These are phyloP conservation scores for Theocolax elegans DNA, from an alignment of 1,140 invertebrate species.

Conservation along the genomic window DNA sequence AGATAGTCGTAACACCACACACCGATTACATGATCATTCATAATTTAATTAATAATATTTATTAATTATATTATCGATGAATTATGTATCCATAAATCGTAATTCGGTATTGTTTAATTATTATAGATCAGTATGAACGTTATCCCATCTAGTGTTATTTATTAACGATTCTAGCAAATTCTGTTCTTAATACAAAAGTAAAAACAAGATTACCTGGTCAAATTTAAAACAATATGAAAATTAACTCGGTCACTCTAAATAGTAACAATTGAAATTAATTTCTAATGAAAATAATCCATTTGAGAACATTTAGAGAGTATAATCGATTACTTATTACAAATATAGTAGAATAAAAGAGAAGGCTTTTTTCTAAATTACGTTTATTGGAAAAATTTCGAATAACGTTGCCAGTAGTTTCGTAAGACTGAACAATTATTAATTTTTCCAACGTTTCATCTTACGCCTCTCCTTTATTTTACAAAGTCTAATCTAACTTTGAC, in stretches of 20 bases:
- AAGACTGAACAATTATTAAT: too few relatives aligned
- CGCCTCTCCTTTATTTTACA: background rate
- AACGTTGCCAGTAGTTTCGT: too few relatives aligned
- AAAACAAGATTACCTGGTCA: background rate
- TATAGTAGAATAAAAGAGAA: too few relatives aligned
- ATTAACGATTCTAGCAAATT: background rate
- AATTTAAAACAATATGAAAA: constrained; percentile 16
- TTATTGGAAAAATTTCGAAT: too few relatives aligned
- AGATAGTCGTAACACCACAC: background rate
- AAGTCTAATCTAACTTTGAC: constrained; percentile 29
- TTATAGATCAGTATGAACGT: constrained; percentile 6
- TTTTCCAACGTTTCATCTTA: too few relatives aligned
- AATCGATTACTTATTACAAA: too few relatives aligned
- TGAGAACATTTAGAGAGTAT: too few relatives aligned
- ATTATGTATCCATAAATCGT: constrained; percentile 5
- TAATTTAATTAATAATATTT: constrained; percentile 14
- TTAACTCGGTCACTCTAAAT: too few relatives aligned
- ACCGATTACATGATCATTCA: background rate
- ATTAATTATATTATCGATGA: constrained; percentile 10
- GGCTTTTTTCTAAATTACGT: too few relatives aligned
- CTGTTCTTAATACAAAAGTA: background rate
- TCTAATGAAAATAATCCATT: too few relatives aligned
- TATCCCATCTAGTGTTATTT: background rate
- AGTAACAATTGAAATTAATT: too few relatives aligned
- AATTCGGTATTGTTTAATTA: constrained; percentile 10